phyloP scores from a whole-genome alignment of 2,797 vertebrate species.

The Nyctibius grandis region DNA sequence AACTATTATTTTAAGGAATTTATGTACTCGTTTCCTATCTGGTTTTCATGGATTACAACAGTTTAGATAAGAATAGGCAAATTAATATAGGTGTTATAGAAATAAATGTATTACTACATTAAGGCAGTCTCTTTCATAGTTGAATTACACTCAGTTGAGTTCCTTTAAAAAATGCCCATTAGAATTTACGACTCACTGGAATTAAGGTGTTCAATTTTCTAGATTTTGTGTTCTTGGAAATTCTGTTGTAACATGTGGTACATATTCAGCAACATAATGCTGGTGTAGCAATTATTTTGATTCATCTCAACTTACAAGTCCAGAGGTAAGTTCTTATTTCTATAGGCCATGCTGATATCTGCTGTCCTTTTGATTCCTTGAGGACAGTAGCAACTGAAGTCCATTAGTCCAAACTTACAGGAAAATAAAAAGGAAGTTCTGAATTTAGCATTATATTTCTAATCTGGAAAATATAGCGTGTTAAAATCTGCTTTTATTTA shows the following conservation, averaged over 20 bases:
- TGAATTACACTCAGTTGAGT: not conserved
- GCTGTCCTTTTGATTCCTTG: not conserved
- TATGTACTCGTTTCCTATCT: not conserved
- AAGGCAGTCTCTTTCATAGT: not conserved
- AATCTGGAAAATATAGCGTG: not conserved
- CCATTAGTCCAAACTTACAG: rapidly evolving
- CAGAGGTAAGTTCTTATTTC: not conserved
- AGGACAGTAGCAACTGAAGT: not conserved
- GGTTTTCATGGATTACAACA: not conserved
- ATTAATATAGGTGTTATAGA: not conserved
- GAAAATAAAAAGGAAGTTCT: not conserved
- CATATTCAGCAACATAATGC: not conserved
- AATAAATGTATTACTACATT: not conserved
- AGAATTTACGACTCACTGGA: not conserved
- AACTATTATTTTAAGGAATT: not conserved
- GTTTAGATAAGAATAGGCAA: not conserved
- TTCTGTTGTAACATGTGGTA: not conserved
- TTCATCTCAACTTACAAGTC: not conserved
- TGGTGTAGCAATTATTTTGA: not conserved
- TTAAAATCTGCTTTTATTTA: not conserved
- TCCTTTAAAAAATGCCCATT: not conserved
- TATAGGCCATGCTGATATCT: not conserved
- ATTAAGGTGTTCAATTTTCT: not conserved
- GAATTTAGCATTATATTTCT: not conserved
- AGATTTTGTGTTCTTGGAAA: not conserved